Evolutionary conservation across 2,888 invertebrate species (phyloP).

Genomic region (Eilema depressum): DNA sequence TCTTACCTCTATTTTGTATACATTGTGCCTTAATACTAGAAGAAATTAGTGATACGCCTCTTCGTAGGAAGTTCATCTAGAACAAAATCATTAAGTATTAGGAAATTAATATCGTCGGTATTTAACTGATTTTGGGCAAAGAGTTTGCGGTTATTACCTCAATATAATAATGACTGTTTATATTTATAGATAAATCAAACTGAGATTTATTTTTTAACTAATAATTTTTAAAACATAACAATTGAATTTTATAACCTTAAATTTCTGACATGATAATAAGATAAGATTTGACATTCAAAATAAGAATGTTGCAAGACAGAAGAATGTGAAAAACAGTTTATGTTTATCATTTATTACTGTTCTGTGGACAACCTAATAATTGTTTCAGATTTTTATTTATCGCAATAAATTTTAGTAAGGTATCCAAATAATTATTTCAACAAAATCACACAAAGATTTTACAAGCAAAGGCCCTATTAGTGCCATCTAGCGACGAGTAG

Average conservation of each 20-base stretch:
- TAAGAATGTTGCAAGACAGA: slow-evolving; percentile 27
- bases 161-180: slow-evolving; percentile 3
- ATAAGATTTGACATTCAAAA: slow-evolving; percentile 26
- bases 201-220: slow-evolving; percentile 16
- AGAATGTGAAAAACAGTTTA: not conserved
- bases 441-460: not conserved
- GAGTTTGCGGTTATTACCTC: slow-evolving; percentile 27
- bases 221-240: slow-evolving; percentile 27
- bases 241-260: slow-evolving; percentile 47
- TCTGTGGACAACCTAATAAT: not conserved
- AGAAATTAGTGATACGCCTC: slow-evolving; percentile 73
- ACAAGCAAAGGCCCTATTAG: not conserved
- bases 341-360: not conserved
- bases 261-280: slow-evolving; percentile 24
- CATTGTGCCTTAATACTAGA: slow-evolving; percentile 70
- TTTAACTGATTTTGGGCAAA: not conserved
- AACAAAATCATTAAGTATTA: slow-evolving; percentile 44
- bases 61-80: slow-evolving; percentile 80
- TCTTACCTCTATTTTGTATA: slow-evolving; percentile 65
- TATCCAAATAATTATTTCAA: not conserved
- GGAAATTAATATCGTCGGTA: not conserved
- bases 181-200: not conserved
- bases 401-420: not conserved
- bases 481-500: slow-evolving; percentile 10
- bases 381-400: not conserved